Base-by-base conservation (phyloP, 2,888 invertebrate genomes). In the Heterodera filipjevi region DNA sequence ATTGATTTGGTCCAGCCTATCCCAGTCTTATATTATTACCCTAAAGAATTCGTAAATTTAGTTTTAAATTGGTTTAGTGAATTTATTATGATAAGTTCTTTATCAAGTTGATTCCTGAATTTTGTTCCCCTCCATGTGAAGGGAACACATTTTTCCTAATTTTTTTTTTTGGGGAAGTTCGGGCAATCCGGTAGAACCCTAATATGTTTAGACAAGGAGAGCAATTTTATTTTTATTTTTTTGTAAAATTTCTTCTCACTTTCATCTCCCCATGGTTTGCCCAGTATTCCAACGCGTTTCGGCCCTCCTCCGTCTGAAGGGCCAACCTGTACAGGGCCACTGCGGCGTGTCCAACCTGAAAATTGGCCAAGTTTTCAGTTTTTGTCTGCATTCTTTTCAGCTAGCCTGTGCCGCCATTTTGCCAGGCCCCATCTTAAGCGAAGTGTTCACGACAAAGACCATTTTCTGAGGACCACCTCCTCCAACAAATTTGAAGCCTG, bases 401-500 rank as follows among this genome's bases (percentile, higher is more conserved):
- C n/a, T 33, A 16, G 84, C 88, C 89, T 92, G 92, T 64, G 92
- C 91, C 32, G 92, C 92, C 64, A 92, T 89, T 89, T 93, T 93
- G 2, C 93, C 93, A 44, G 91, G 89, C 0, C 92, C 92, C 93
- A 93, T 93, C 82, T 91, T 91, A 74, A 93, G 89, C 39, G 91
- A 91, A 68, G 90, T 89, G 88, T 93, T 93, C 10, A 93, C 92
- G 44, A 93, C 92, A 89, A 93, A 92, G 33, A 92, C 92, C 93
- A 68, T 68, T 33, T 68, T 68, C 3, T 68, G 68, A 16, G 68
- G 68, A 22, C 68, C 68, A 32, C 59, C 59, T 8, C 59, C 59
- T 5, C 59, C 59, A 59, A 59, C 12, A n/a, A 59, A 59, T 27
- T 59, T 59, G 8, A 27, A 8, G 8, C n/a, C 12, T n/a, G 8